Conservation (phyloP, 2,888 invertebrate genomes). For the Agrochola circellaris region DNA sequence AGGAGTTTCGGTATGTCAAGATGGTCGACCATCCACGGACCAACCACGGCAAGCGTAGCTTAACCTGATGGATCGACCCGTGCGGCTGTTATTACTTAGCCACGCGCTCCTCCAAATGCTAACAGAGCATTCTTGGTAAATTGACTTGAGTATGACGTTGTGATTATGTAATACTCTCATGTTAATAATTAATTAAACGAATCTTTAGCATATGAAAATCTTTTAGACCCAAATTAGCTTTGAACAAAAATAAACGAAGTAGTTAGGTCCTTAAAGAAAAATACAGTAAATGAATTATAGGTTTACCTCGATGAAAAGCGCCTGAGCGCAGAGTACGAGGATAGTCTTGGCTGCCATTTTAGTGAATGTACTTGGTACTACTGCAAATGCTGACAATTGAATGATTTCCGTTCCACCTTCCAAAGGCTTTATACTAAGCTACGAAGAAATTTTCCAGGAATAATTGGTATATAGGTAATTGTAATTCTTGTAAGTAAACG, state of each 20-base stretch:
- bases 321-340: slow-evolving; percentile 51
- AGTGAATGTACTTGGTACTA: slow-evolving; percentile 1
- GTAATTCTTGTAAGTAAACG: slow-evolving; percentile 9
- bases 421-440: slow-evolving; percentile 29
- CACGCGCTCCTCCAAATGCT: not conserved
- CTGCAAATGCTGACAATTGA: slow-evolving; percentile 31
- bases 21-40: too few relatives aligned
- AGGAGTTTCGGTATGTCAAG: too few relatives aligned
- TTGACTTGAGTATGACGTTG: not conserved
- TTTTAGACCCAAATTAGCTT: not conserved
- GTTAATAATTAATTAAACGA: not conserved
- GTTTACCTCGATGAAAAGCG: slow-evolving; percentile 55
- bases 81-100: too few relatives aligned
- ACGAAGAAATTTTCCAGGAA: slow-evolving; percentile 10
- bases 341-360: slow-evolving; percentile 56
- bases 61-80: too few relatives aligned
- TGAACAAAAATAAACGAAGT: not conserved
- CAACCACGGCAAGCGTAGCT: too few relatives aligned
- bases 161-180: not conserved
- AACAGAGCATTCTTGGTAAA: not conserved
- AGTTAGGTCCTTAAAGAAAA: not conserved
- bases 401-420: slow-evolving; percentile 19
- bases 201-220: not conserved
- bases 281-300: not conserved
- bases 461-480: slow-evolving; percentile 5